Evolutionary conservation across 2,113 vertebrate species (phyloP).

Genomic region (Paradisaea rubra): DNA sequence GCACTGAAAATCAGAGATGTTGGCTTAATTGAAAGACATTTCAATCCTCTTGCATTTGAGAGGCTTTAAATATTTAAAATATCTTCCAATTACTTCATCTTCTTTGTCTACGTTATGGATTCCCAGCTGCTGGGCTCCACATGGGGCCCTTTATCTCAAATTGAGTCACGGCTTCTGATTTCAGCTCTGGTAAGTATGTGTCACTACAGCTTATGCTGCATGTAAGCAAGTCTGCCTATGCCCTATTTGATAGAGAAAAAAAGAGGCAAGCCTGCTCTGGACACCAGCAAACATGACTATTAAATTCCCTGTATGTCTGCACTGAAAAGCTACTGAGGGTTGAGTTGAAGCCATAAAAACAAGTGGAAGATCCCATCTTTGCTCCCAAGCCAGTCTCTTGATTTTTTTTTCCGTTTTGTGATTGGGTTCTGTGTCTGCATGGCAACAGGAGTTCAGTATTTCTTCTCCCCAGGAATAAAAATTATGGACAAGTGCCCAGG

Average conservation of each 20-base stretch:
- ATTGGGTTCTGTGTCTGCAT: neutral
- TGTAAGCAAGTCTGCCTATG: neutral
- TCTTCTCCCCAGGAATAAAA: neutral
- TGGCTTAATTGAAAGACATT: constrained; percentile 15
- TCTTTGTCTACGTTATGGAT: neutral
- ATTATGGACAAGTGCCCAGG: neutral
- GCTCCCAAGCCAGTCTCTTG: neutral
- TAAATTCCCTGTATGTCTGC: neutral
- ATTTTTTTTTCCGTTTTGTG: neutral
- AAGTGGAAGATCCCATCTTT: neutral
- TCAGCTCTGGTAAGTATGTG: neutral
- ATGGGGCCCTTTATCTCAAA: neutral
- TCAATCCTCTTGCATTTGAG: neutral
- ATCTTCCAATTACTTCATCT: neutral
- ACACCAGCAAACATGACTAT: neutral
- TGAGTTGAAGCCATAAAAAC: neutral
- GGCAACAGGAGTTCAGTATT: neutral
- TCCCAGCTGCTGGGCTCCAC: neutral
- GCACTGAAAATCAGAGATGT: neutral
- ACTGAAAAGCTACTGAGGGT: neutral
- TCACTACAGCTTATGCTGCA: neutral
- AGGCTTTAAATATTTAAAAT: constrained; percentile 15
- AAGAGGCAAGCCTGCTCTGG: neutral
- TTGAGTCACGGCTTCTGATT: neutral
- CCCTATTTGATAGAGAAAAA: neutral